Evolutionary conservation across 2,797 vertebrate species (phyloP).

Genomic region (Buphagus erythrorhynchus): DNA sequence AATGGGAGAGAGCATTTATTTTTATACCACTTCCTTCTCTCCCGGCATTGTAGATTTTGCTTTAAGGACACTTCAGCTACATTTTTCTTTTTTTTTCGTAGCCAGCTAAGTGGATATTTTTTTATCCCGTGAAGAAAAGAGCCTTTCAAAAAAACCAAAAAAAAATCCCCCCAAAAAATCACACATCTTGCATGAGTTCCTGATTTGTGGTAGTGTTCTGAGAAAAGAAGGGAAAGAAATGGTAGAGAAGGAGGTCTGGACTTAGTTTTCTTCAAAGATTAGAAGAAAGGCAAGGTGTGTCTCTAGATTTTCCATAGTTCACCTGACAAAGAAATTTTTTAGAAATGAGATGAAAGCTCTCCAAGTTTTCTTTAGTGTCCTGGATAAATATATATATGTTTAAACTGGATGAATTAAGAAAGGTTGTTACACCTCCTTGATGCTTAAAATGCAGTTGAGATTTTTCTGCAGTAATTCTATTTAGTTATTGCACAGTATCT

Average conservation of each 20-base stretch:
- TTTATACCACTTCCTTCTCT: background rate
- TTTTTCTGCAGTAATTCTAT: background rate
- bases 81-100: background rate
- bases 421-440: background rate
- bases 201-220: background rate
- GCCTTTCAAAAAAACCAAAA: background rate
- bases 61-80: background rate
- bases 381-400: background rate
- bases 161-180: rapidly evolving
- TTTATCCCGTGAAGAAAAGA: background rate
- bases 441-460: background rate
- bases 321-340: background rate
- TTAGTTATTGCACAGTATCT: background rate
- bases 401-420: background rate
- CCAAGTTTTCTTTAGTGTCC: rapidly evolving
- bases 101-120: background rate
- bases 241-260: background rate
- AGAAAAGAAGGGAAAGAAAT: background rate
- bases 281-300: background rate
- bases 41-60: background rate
- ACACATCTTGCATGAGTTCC: background rate
- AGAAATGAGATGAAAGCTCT: background rate
- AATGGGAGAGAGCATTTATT: background rate
- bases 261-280: background rate
- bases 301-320: background rate